phyloP scores from a whole-genome alignment of 2,888 invertebrate genomes.

The Aphodius granarius region DNA sequence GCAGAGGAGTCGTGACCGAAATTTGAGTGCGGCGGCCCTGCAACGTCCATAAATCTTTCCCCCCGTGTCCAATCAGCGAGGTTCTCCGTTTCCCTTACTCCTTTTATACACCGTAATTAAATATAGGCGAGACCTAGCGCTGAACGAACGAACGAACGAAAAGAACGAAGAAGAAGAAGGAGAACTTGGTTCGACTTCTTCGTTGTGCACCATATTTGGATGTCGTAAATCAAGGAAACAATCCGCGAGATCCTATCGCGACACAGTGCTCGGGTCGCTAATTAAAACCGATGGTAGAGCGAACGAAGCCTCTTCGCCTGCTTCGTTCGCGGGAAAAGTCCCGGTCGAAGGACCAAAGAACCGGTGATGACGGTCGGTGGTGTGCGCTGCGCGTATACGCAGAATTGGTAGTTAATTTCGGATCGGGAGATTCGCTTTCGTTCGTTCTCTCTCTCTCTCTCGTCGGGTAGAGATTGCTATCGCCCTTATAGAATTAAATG shows the following conservation, averaged over 20 bases:
- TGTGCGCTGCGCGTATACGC: neutral
- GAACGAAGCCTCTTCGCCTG: slow-evolving; percentile 2
- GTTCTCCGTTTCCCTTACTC: neutral
- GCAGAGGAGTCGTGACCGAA: slow-evolving; percentile 29
- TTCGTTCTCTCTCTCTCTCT: neutral
- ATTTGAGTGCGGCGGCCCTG: slow-evolving; percentile 23
- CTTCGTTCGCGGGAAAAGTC: slow-evolving; percentile 18
- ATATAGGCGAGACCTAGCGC: slow-evolving; percentile 22
- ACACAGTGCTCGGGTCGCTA: slow-evolving; percentile 27
- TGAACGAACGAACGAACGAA: neutral
- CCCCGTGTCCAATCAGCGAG: slow-evolving; percentile 29
- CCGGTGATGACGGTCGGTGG: neutral
- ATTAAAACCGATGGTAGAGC: slow-evolving; percentile 23
- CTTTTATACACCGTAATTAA: slow-evolving; percentile 23
- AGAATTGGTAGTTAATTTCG: neutral
- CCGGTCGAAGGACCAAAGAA: neutral
- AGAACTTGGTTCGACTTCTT: slow-evolving; percentile 6
- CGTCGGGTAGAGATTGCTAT: neutral
- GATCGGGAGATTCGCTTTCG: neutral
- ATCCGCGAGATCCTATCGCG: slow-evolving; percentile 39
- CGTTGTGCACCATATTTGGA: slow-evolving; percentile 31
- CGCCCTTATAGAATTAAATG: neutral
- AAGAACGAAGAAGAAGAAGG: neutral
- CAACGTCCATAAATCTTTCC: slow-evolving; percentile 24
- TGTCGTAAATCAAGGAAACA: slow-evolving; percentile 32